phyloP scores from a whole-genome alignment of 2,888 invertebrate genomes.

The Lobophora halterata region DNA sequence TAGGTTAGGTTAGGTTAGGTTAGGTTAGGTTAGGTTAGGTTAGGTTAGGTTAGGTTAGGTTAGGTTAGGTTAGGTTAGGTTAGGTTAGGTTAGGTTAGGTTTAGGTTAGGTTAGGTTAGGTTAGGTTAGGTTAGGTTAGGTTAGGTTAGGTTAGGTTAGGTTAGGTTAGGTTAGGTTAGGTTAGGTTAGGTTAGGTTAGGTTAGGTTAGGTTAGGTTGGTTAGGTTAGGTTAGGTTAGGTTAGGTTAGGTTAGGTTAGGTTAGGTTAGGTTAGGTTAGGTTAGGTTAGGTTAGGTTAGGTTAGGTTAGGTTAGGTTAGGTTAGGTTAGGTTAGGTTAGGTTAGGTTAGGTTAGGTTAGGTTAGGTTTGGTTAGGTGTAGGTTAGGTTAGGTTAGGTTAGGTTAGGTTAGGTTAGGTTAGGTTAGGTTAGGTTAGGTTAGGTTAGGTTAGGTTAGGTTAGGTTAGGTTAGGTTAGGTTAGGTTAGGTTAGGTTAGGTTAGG shows the following conservation, averaged over 20 bases:
- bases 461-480: slow-evolving; percentile 6
- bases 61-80: slow-evolving; percentile 10
- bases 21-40: slow-evolving; percentile 10
- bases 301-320: slow-evolving; percentile 3
- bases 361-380: slow-evolving; percentile 1
- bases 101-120: slow-evolving; percentile 14
- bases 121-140: slow-evolving; percentile 7
- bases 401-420: slow-evolving; percentile 13
- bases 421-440: not conserved
- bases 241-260: slow-evolving; percentile 6
- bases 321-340: slow-evolving; percentile 6
- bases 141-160: slow-evolving; percentile 6
- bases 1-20: slow-evolving; percentile 14
- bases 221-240: slow-evolving; percentile 6
- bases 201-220: slow-evolving; percentile 6
- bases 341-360: slow-evolving; percentile 4
- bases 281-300: slow-evolving; percentile 10
- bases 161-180: slow-evolving; percentile 6
- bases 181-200: slow-evolving; percentile 6
- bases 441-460: slow-evolving; percentile 5
- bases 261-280: slow-evolving; percentile 6
- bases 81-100: slow-evolving; percentile 6
- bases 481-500: slow-evolving; percentile 1
- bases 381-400: slow-evolving; percentile 7
- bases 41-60: slow-evolving; percentile 9